Percentiles rank a stretch among this genome's conserved stretches.
Conservation (phyloP, 2,888 invertebrate genomes). For the Prosopocoilus inquinatus region DNA sequence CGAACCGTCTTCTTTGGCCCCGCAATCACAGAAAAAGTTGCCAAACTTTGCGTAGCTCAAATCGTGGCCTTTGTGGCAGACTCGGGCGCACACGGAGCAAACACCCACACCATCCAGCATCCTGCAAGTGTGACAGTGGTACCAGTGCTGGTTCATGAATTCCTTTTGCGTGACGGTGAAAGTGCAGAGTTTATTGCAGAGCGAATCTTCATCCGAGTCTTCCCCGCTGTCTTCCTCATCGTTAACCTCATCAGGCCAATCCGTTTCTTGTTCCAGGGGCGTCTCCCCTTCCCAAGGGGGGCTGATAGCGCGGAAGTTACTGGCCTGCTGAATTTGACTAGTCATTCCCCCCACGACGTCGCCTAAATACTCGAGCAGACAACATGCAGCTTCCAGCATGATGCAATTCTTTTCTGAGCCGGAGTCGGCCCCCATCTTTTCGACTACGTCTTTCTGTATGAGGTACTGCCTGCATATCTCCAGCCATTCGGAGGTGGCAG, state of each 20-base stretch:
- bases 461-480: constrained; percentile 65
- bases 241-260: constrained; percentile 83
- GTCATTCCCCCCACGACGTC: constrained; percentile 65
- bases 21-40: constrained; percentile 99
- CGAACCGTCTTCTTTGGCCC: constrained; percentile 87
- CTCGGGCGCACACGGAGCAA: constrained; percentile 95
- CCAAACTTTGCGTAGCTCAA: constrained; percentile 97
- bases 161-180: constrained; percentile 96
- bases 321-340: constrained; percentile 24
- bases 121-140: constrained; percentile 98
- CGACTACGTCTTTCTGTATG: constrained; percentile 57
- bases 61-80: constrained; percentile 96
- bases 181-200: constrained; percentile 91
- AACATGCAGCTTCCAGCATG: constrained; percentile 76
- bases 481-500: constrained; percentile 79
- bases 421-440: constrained; percentile 55
- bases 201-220: constrained; percentile 90
- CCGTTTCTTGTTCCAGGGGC: constrained; percentile 73
- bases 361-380: constrained; percentile 79
- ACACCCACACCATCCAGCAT: constrained; percentile 99
- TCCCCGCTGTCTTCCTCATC: constrained; percentile 94
- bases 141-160: constrained; percentile 98
- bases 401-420: constrained; percentile 51
- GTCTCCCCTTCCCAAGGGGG: constrained; percentile 81
- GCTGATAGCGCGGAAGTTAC: constrained; percentile 53